phyloP scores from a whole-genome alignment of 1,140 invertebrate species.

The Druon quercuslanigerum region DNA sequence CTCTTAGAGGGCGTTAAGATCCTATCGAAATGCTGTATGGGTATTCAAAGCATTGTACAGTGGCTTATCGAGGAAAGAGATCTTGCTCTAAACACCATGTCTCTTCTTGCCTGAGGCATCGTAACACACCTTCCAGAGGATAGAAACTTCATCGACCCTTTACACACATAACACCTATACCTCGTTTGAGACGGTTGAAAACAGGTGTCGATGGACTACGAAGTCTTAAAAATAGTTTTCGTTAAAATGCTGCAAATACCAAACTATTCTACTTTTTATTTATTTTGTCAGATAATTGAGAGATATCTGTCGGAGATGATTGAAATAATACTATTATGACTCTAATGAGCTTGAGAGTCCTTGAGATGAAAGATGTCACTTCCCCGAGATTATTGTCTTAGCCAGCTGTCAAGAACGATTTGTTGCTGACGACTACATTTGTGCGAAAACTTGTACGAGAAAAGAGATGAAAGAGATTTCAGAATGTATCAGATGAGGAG shows the following conservation, averaged over 20 bases:
- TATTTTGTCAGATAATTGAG: neutral
- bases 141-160: slow-evolving; percentile 58
- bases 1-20: slow-evolving; percentile 67
- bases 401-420: slow-evolving; percentile 47
- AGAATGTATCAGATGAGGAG: slow-evolving; percentile 30
- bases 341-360: neutral
- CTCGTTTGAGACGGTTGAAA: slow-evolving; percentile 8
- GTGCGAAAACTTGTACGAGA: slow-evolving; percentile 31
- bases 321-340: neutral
- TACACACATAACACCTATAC: slow-evolving; percentile 23
- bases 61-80: slow-evolving; percentile 62
- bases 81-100: slow-evolving; percentile 64
- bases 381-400: slow-evolving; percentile 55
- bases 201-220: slow-evolving; percentile 30
- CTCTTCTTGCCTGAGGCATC: slow-evolving; percentile 55
- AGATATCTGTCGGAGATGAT: neutral
- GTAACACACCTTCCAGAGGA: slow-evolving; percentile 45
- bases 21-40: slow-evolving; percentile 65
- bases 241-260: neutral
- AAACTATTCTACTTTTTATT: neutral
- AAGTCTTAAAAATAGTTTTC: neutral
- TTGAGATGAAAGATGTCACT: slow-evolving; percentile 32
- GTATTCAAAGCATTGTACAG: slow-evolving; percentile 67
- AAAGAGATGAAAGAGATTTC: slow-evolving; percentile 45
- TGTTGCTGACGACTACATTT: slow-evolving; percentile 39